phyloP scores from a whole-genome alignment of 2,113 vertebrate species.

The Cinclus mexicanus region DNA sequence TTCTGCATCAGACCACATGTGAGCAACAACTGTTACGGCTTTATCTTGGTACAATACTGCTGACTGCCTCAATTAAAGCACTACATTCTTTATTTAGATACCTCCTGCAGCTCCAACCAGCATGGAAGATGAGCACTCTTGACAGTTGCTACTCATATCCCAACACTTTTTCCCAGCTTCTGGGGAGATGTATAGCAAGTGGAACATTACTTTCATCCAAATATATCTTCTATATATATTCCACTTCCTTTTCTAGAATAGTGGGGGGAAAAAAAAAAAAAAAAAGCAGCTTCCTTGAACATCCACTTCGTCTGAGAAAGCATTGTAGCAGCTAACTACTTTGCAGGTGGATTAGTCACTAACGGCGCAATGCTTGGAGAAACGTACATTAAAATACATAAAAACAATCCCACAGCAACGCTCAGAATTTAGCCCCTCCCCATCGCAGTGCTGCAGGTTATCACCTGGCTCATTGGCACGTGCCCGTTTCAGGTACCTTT shows the following conservation, averaged over 20 bases:
- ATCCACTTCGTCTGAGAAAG: background rate
- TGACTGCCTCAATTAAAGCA: background rate
- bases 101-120: background rate
- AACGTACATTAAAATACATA: rapidly evolving
- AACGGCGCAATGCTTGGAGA: background rate
- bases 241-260: background rate
- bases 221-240: background rate
- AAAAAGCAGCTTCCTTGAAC: background rate
- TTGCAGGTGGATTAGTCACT: background rate
- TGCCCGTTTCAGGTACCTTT: background rate
- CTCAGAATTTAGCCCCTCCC: background rate
- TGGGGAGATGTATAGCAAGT: rapidly evolving
- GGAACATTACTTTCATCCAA: background rate
- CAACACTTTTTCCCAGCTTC: background rate
- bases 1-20: background rate
- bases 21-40: background rate
- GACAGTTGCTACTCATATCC: background rate
- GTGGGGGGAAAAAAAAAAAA: background rate
- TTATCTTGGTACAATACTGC: background rate
- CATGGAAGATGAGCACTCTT: background rate
- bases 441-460: rapidly evolving
- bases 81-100: background rate
- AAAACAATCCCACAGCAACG: background rate
- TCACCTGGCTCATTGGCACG: background rate
- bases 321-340: background rate